Evolutionary conservation across 1,140 invertebrate species (phyloP).

Genomic region (Pentalonia nigronervosa): DNA sequence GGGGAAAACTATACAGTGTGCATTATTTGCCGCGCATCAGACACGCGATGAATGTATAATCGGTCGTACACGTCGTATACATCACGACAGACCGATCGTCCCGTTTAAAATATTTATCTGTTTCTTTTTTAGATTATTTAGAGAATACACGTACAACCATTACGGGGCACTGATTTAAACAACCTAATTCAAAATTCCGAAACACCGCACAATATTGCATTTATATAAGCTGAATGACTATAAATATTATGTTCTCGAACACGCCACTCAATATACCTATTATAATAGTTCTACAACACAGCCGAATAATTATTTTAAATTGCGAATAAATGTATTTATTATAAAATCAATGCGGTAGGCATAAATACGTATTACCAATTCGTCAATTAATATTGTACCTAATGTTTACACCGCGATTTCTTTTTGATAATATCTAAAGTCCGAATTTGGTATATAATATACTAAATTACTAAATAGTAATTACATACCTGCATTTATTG

Average conservation of each 20-base stretch:
- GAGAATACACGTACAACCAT: background rate
- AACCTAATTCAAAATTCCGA: background rate
- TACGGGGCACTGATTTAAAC: background rate
- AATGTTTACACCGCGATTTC: background rate
- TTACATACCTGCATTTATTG: background rate
- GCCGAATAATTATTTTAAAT: background rate
- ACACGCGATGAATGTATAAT: conserved; percentile 8
- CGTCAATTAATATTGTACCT: background rate
- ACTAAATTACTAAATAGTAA: background rate
- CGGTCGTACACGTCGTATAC: background rate
- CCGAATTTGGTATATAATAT: background rate
- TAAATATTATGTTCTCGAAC: background rate
- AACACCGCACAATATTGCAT: background rate
- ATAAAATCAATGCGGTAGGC: background rate
- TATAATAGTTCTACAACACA: background rate
- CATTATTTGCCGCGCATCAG: background rate
- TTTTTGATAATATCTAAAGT: background rate
- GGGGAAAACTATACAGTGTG: background rate
- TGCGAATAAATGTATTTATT: background rate
- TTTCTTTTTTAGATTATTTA: background rate
- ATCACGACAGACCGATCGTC: background rate
- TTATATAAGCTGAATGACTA: background rate
- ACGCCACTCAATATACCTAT: background rate
- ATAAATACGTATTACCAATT: background rate
- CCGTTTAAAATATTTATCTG: background rate